A percentile compares a stretch with the other conserved stretches of the same genome.
Evolutionary conservation across 1,140 invertebrate genomes (phyloP).

Genomic region (Ptiloglossa arizonensis): DNA sequence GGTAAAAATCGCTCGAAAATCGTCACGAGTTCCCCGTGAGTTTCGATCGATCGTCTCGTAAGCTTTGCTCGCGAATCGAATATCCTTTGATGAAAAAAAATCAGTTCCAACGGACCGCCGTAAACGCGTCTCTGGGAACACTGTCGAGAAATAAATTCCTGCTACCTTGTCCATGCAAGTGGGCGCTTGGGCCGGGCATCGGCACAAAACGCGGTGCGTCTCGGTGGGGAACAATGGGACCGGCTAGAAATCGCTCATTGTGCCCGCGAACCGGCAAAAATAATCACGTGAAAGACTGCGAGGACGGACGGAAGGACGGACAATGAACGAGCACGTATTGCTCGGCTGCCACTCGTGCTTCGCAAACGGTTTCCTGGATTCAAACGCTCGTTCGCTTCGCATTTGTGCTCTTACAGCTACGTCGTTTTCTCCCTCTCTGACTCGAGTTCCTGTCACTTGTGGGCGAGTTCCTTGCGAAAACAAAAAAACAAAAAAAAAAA

Average conservation of each 20-base stretch:
- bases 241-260: slow-evolving; percentile 76
- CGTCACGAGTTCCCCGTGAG: too few species aligned
- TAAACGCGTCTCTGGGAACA: slow-evolving; percentile 14
- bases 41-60: too few species aligned
- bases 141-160: slow-evolving; percentile 55
- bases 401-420: slow-evolving; percentile 59
- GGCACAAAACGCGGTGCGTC: slow-evolving; percentile 67
- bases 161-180: slow-evolving; percentile 55
- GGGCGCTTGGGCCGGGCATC: slow-evolving; percentile 55
- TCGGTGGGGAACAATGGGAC: slow-evolving; percentile 72
- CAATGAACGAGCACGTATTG: slow-evolving; percentile 67
- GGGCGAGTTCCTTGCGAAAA: slow-evolving; percentile 25
- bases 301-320: slow-evolving; percentile 72
- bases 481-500: too few species aligned
- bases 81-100: neutral
- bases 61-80: too few species aligned
- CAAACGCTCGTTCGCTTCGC: slow-evolving; percentile 70
- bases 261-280: slow-evolving; percentile 73
- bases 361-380: slow-evolving; percentile 63
- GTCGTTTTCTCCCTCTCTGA: slow-evolving; percentile 46
- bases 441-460: slow-evolving; percentile 47
- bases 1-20: too few species aligned
- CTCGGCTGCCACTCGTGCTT: slow-evolving; percentile 69
- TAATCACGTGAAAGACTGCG: slow-evolving; percentile 75
- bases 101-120: neutral